Evolutionary conservation across 2,888 invertebrate species (phyloP).

Genomic region (Xestia sexstrigata): DNA sequence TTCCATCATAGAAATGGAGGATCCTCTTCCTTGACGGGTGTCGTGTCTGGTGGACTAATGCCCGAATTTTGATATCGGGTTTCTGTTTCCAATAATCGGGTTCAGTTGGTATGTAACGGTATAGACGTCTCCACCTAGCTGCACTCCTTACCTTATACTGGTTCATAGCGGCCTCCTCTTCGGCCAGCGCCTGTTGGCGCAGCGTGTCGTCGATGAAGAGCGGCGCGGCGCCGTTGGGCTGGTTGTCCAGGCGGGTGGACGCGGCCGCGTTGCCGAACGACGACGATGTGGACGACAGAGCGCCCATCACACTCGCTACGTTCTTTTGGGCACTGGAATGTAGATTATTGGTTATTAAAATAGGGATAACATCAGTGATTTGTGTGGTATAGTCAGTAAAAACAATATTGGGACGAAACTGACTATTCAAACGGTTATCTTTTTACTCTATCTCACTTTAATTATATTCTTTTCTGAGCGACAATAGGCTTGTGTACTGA

Average conservation of each 20-base stretch:
- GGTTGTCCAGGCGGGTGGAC: conserved; percentile 93
- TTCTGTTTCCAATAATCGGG: not conserved
- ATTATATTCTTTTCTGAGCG: not conserved
- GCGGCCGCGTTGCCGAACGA: conserved; percentile 96
- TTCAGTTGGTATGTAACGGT: too few species aligned
- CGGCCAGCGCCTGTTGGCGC: conserved; percentile 96
- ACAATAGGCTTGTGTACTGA: not conserved
- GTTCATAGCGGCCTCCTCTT: conserved; percentile 99
- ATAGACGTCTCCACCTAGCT: not conserved
- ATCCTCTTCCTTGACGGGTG: not conserved
- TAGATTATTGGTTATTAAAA: not conserved
- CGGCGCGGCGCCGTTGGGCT: conserved; percentile 91
- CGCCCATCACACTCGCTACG: conserved; percentile 97
- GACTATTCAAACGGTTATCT: too few species aligned
- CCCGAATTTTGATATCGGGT: not conserved
- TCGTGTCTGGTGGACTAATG: not conserved
- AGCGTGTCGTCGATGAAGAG: conserved; percentile 95
- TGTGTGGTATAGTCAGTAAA: not conserved
- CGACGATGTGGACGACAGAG: conserved; percentile 96
- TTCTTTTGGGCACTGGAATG: conserved; percentile 95
- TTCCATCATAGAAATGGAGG: not conserved
- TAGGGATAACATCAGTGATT: not conserved
- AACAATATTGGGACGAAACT: not conserved
- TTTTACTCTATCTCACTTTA: not conserved
- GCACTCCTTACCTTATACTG: conserved; percentile 95